phyloP scores from a whole-genome alignment of 2,797 vertebrate species.

The Lates japonicus region DNA sequence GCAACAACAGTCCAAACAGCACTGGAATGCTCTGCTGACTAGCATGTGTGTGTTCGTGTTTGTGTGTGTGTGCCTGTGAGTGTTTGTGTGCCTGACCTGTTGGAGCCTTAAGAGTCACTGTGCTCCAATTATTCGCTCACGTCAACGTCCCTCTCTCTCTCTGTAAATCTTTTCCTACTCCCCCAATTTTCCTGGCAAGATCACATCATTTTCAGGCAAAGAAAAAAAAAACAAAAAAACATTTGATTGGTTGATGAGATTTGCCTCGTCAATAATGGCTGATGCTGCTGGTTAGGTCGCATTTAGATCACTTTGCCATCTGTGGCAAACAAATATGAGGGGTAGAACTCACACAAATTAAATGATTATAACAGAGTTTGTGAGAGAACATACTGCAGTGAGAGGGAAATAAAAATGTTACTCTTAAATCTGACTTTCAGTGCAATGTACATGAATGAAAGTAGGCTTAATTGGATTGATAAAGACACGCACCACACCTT shows the following conservation, averaged over 20 bases:
- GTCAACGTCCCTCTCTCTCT: constrained; percentile 47
- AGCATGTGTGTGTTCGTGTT: constrained; percentile 61
- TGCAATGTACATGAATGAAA: background rate
- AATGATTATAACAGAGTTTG: constrained; percentile 47
- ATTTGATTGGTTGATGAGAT: constrained; percentile 73
- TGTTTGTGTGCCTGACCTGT: constrained; percentile 55
- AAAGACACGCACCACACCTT: background rate
- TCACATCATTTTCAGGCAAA: constrained; percentile 46
- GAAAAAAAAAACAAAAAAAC: constrained; percentile 27
- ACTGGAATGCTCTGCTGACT: constrained; percentile 81
- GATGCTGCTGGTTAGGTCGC: constrained; percentile 67
- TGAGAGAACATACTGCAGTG: constrained; percentile 14
- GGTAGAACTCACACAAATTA: constrained; percentile 43
- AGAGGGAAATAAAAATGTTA: background rate
- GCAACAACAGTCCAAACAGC: constrained; percentile 84
- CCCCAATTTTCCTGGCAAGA: constrained; percentile 65
- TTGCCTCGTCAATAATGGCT: constrained; percentile 67
- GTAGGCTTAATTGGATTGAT: background rate
- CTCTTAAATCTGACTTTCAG: background rate
- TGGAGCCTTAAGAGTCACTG: constrained; percentile 59
- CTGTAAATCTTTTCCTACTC: constrained; percentile 65
- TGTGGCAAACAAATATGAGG: constrained; percentile 51
- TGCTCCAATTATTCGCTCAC: constrained; percentile 62
- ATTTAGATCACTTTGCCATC: constrained; percentile 70
- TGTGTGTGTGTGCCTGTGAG: constrained; percentile 22